Evolutionary conservation across 1,140 invertebrate genomes (phyloP).

Genomic region (Lepidostoma basale): DNA sequence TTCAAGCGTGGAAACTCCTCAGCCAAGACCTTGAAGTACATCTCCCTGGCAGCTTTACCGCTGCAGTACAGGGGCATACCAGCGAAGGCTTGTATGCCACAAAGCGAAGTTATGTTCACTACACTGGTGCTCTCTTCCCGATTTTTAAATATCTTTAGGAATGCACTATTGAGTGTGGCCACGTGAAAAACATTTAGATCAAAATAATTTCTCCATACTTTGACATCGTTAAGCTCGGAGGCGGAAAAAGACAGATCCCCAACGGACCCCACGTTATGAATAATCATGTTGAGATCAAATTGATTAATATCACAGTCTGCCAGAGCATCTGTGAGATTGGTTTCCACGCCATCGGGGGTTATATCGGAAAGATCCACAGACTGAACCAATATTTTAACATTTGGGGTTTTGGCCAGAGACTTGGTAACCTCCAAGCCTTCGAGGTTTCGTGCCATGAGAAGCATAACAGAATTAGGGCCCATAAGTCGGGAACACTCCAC

Average conservation of each 20-base stretch:
- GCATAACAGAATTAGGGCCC: conserved; percentile 67
- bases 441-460: conserved; percentile 78
- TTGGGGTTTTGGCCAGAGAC: conserved; percentile 58
- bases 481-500: conserved; percentile 69
- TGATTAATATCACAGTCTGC: conserved; percentile 51
- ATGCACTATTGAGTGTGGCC: conserved; percentile 77
- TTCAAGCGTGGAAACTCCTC: conserved; percentile 76
- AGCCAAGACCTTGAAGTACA: conserved; percentile 88
- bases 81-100: conserved; percentile 76
- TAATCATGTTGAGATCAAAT: conserved; percentile 74
- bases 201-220: conserved; percentile 71
- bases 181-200: conserved; percentile 82
- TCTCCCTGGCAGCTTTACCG: conserved; percentile 90
- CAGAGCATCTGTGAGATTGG: conserved; percentile 57
- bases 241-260: conserved; percentile 74
- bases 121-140: conserved; percentile 62
- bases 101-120: conserved; percentile 89
- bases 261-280: conserved; percentile 90
- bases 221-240: conserved; percentile 64
- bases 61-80: conserved; percentile 82
- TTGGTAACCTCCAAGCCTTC: conserved; percentile 69
- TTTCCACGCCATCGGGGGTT: conserved; percentile 56
- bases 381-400: conserved; percentile 61
- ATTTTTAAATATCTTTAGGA: conserved; percentile 71
- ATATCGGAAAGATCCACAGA: conserved; percentile 66